A percentile compares a stretch with the other conserved stretches of the same genome.
Evolutionary conservation across 1,140 invertebrate genomes (phyloP).

Genomic region (Coenobita brevimanus): DNA sequence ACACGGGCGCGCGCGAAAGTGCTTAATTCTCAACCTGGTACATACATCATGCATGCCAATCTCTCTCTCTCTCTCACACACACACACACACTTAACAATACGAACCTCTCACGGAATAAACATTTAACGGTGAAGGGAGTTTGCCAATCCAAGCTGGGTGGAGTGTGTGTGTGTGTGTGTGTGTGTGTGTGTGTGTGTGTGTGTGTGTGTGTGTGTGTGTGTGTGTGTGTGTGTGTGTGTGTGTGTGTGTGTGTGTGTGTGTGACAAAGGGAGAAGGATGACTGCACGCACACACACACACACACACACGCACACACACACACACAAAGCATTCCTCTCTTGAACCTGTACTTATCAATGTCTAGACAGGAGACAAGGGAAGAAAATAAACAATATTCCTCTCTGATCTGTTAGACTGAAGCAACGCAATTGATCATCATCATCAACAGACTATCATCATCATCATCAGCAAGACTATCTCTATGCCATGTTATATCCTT

Average conservation of each 20-base stretch:
- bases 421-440: too few relatives aligned
- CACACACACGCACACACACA: constrained; percentile 16
- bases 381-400: too few relatives aligned
- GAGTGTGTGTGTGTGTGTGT: neutral
- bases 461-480: too few relatives aligned
- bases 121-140: too few relatives aligned
- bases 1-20: neutral
- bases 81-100: too few relatives aligned
- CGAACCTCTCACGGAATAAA: too few relatives aligned
- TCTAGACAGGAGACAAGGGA: too few relatives aligned
- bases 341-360: too few relatives aligned
- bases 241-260: neutral
- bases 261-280: neutral
- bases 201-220: constrained; percentile 19
- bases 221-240: constrained; percentile 14
- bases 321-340: neutral
- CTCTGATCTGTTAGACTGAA: too few relatives aligned
- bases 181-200: constrained; percentile 16
- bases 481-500: too few relatives aligned
- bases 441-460: too few relatives aligned
- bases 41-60: neutral
- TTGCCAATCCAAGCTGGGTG: neutral
- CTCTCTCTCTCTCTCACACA: too few relatives aligned
- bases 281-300: neutral
- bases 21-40: neutral